Evolutionary conservation across 2,888 invertebrate species (phyloP).

Genomic region (Drosophila planitibia): DNA sequence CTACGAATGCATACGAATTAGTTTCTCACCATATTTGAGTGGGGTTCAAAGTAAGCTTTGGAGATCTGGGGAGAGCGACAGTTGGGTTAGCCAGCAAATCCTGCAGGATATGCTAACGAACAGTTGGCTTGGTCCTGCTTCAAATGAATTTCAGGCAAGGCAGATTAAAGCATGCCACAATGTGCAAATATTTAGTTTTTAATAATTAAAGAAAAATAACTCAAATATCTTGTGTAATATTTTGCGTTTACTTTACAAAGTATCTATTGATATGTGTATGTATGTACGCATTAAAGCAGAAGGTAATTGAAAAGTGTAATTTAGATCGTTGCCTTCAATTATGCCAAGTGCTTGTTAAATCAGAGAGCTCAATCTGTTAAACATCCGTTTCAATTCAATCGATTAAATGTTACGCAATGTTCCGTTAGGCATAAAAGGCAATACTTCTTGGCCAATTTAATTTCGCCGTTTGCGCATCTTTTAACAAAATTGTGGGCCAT

Average conservation of each 20-base stretch:
- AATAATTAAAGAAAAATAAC: slow-evolving; percentile 7
- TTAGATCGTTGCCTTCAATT: neutral
- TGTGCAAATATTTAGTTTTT: slow-evolving; percentile 6
- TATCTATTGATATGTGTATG: neutral
- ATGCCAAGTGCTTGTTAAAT: neutral
- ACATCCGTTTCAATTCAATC: neutral
- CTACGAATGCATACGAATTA: slow-evolving; percentile 57
- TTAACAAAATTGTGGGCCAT: slow-evolving; percentile 70
- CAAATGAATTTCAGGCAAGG: slow-evolving; percentile 22
- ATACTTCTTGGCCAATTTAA: slow-evolving; percentile 41
- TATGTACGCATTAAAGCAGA: neutral
- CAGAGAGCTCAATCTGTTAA: neutral
- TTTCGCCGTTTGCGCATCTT: slow-evolving; percentile 57
- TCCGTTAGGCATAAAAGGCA: slow-evolving; percentile 2
- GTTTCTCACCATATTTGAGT: slow-evolving; percentile 45
- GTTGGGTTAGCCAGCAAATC: neutral
- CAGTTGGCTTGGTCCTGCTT: slow-evolving; percentile 21
- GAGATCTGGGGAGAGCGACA: neutral
- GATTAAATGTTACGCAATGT: slow-evolving; percentile 17
- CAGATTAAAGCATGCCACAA: neutral
- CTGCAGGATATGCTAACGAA: slow-evolving; percentile 18
- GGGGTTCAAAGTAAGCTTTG: slow-evolving; percentile 3
- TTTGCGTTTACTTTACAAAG: neutral
- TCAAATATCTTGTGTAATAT: neutral
- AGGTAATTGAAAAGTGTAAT: slow-evolving; percentile 7